Conservation (phyloP, 2,888 invertebrate genomes). For the Epinotia demarniana region DNA sequence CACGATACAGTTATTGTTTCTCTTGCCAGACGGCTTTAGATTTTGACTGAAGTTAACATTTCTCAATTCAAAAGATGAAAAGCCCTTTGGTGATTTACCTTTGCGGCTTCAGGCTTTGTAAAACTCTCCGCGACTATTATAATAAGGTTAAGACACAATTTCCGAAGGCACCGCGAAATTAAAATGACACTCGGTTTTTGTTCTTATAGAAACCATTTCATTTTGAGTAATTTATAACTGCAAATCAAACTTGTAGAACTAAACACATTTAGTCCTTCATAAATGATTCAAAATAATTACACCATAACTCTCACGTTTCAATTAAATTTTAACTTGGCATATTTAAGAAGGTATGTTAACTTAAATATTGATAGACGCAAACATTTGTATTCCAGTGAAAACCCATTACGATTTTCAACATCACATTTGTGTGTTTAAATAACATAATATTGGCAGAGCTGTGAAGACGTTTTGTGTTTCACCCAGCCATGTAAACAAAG, state of each 20-base stretch:
- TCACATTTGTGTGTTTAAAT: conserved; percentile 30
- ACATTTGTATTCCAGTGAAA: conserved; percentile 17
- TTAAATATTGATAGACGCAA: conserved; percentile 3
- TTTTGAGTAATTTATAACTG: background rate
- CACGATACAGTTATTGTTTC: too few relatives aligned
- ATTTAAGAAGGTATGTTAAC: conserved; percentile 2
- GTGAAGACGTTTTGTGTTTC: conserved; percentile 26
- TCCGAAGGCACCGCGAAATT: conserved; percentile 5
- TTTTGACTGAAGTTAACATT: conserved; percentile 18
- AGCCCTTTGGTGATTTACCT: conserved; percentile 16
- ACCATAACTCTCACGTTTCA: background rate
- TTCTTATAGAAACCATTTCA: background rate
- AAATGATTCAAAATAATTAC: background rate
- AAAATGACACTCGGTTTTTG: background rate
- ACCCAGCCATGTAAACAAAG: conserved; percentile 29
- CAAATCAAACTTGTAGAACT: background rate
- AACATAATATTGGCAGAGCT: conserved; percentile 26
- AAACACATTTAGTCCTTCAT: background rate
- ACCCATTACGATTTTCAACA: conserved; percentile 26
- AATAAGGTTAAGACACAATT: conserved; percentile 12
- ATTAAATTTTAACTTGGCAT: background rate
- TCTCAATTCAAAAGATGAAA: conserved; percentile 20
- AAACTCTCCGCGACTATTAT: conserved; percentile 21
- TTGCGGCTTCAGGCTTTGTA: conserved; percentile 6
- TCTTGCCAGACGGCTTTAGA: background rate